Conservation (phyloP, 2,888 invertebrate species). For the Selenia dentaria region DNA sequence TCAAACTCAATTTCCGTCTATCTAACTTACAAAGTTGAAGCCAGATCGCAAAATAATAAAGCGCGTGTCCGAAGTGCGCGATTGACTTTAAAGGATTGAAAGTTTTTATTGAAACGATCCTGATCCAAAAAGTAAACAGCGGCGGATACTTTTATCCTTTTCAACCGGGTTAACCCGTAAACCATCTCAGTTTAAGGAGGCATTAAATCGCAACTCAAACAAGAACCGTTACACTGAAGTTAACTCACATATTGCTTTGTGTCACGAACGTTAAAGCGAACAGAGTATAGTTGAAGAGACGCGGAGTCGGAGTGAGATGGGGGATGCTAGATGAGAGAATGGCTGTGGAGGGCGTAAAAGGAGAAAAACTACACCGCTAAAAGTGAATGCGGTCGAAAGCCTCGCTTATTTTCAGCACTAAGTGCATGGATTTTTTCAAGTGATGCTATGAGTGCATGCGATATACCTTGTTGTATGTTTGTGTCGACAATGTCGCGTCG, state of each 20-base stretch:
- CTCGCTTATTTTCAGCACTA: slow-evolving; percentile 81
- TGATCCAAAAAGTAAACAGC: slow-evolving; percentile 77
- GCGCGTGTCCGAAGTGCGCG: slow-evolving; percentile 51
- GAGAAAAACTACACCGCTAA: slow-evolving; percentile 84
- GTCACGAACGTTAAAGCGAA: slow-evolving; percentile 82
- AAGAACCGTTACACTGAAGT: slow-evolving; percentile 83
- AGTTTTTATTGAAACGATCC: slow-evolving; percentile 70
- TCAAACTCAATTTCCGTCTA: slow-evolving; percentile 42
- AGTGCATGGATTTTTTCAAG: slow-evolving; percentile 84
- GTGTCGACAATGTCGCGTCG: slow-evolving; percentile 16
- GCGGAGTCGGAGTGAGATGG: slow-evolving; percentile 69
- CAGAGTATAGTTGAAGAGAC: slow-evolving; percentile 65
- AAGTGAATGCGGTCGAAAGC: slow-evolving; percentile 85
- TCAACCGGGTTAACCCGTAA: slow-evolving; percentile 81
- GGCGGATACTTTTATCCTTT: slow-evolving; percentile 78
- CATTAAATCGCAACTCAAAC: slow-evolving; percentile 85
- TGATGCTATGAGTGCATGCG: slow-evolving; percentile 66
- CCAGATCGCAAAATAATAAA: slow-evolving; percentile 43
- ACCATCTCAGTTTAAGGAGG: slow-evolving; percentile 84
- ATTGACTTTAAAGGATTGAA: slow-evolving; percentile 67
- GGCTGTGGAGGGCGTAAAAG: slow-evolving; percentile 80
- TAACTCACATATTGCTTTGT: slow-evolving; percentile 85
- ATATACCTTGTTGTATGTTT: slow-evolving; percentile 23
- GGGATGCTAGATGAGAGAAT: slow-evolving; percentile 67
- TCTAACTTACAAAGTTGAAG: slow-evolving; percentile 40